Evolutionary conservation across 2,888 invertebrate genomes (phyloP), one percentile per base, ranked within the genome.

Genomic region (Campoplex capitator): DNA sequence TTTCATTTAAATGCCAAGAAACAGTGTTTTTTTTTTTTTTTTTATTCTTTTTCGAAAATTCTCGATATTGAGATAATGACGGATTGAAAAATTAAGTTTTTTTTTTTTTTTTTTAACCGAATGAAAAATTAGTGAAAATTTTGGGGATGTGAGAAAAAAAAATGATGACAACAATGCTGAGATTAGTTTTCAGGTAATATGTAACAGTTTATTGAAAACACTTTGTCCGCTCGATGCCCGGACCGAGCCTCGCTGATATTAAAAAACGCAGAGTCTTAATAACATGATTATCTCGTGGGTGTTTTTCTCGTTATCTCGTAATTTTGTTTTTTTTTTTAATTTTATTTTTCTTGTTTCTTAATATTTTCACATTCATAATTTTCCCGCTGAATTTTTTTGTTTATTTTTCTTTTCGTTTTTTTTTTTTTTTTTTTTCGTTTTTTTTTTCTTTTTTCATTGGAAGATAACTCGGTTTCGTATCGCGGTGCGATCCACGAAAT

Each of bases 201-300:
- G 90, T 94, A 94, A 93, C 93, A 94, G 93, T 94, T 94, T 94
- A 94, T 94, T 94, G 93, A 93, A 93, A 93, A 93, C 93, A 93
- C 91, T 92, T 93, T 91, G 89, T 92, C 86, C 90, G 91, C 91
- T 90, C 93, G 90, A 90, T 91, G 89, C 89, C 87, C 91, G 92
- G 91, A 90, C 89, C 91, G 92, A 93, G 92, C 91, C 91, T 92
- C 92, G 92, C 92, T 93, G 94, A 93, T 94, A 94, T 93, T 94
- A 94, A 93, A 93, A 94, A 94, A 93, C 93, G 93, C 92, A 93
- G 92, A 92, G 92, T 93, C 93, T 92, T 93, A 93, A 93, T 93
- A 93, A 94, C 93, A 94, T 94, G 93, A 94, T 94, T 93, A 93
- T 93, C 92, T 91, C 90, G 92, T 92, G 91, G 91, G 90, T 93